phyloP scores from a whole-genome alignment of 53 echinoderm and acorn worm species.

The Astropecten irregularis region DNA sequence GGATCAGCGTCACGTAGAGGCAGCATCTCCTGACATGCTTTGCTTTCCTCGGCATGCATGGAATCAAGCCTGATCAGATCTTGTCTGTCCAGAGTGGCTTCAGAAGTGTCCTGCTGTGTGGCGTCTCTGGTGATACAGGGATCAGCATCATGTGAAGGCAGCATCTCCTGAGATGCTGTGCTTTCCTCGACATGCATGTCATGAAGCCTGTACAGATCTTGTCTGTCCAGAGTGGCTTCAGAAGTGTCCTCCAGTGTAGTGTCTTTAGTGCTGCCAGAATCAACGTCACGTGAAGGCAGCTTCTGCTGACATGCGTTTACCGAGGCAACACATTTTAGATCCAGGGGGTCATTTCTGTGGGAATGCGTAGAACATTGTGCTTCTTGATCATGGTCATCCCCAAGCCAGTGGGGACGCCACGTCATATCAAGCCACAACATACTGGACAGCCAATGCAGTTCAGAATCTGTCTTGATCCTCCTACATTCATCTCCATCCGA shows the following conservation, averaged over 20 bases:
- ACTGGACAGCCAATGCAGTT: constrained; percentile 16
- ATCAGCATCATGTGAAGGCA: background rate
- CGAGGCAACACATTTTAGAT: background rate
- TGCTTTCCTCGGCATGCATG: background rate
- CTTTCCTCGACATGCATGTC: background rate
- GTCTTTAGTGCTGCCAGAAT: no score
- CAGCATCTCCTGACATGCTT: no score
- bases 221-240: no score
- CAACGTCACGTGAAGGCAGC: background rate
- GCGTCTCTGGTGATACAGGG: no score
- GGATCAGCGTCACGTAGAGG: background rate
- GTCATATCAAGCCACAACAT: constrained; percentile 51
- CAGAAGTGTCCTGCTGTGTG: no score
- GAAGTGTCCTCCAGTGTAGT: no score
- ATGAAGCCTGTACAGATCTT: background rate
- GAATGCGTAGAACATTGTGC: background rate
- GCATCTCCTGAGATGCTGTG: no score
- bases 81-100: background rate
- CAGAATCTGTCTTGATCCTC: background rate
- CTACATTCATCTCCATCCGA: background rate
- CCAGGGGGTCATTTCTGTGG: background rate
- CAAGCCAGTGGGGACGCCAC: constrained; percentile 13
- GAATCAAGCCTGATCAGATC: background rate
- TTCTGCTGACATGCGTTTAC: no score
- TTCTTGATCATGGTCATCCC: background rate